Evolutionary conservation across 2,113 vertebrate genomes (phyloP).

Genomic region (Condylura cristata): DNA sequence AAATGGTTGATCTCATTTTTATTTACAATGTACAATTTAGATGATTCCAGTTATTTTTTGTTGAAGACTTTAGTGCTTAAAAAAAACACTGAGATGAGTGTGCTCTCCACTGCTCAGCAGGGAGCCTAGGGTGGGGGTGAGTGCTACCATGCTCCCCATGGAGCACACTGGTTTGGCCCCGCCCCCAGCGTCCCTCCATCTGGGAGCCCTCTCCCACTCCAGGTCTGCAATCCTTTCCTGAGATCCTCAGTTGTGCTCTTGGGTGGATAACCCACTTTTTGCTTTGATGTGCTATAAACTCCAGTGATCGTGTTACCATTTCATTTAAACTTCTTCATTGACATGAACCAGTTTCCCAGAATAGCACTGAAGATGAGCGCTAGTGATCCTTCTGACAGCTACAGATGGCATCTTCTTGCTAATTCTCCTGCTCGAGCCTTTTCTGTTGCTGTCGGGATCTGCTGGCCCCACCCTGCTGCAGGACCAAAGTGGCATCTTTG

Average conservation of each 20-base stretch:
- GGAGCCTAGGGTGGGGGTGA: no score
- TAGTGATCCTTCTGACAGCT: not conserved
- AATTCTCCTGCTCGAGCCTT: not conserved
- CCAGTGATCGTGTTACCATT: not conserved
- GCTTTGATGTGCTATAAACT: not conserved
- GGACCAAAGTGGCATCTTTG: not conserved
- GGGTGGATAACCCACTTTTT: not conserved
- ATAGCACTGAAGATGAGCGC: not conserved
- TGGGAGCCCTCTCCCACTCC: not conserved
- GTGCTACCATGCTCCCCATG: no score
- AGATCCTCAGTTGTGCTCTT: not conserved
- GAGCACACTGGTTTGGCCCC: no score
- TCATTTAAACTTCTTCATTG: not conserved
- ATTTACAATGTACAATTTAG: conserved; percentile 47
- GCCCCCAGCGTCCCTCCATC: no score
- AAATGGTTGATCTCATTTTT: conserved; percentile 62
- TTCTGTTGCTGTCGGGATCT: not conserved
- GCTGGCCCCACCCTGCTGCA: not conserved
- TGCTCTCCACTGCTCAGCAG: conserved; percentile 40
- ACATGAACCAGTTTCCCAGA: not conserved
- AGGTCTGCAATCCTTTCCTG: not conserved
- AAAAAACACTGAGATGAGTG: conserved; percentile 57
- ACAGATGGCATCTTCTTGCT: not conserved
- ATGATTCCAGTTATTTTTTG: no score
- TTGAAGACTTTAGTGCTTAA: conserved; percentile 61